Evolutionary conservation across 2,888 invertebrate species (phyloP).

Genomic region (Schrankia costaestrigalis): DNA sequence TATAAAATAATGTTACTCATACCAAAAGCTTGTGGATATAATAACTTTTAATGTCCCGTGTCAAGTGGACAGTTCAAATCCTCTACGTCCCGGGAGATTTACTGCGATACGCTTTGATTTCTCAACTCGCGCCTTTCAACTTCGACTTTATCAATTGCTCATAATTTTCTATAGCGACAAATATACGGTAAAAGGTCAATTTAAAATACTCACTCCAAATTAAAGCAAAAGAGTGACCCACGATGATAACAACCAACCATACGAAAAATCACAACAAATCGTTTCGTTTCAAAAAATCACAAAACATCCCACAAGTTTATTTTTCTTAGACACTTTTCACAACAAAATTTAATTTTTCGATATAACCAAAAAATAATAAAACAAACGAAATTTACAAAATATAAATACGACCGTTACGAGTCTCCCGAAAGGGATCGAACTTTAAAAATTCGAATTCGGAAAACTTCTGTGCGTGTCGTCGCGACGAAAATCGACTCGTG

Average conservation of each 20-base stretch:
- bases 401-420: constrained; percentile 36
- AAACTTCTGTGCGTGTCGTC: constrained; percentile 61
- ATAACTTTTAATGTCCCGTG: constrained; percentile 66
- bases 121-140: constrained; percentile 49
- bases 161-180: constrained; percentile 44
- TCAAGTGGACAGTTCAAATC: constrained; percentile 70
- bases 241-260: constrained; percentile 44
- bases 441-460: constrained; percentile 54
- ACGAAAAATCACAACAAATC: constrained; percentile 51
- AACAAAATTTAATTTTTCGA: constrained; percentile 26
- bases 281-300: constrained; percentile 50
- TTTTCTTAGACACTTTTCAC: constrained; percentile 31
- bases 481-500: constrained; percentile 75
- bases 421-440: constrained; percentile 41
- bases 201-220: constrained; percentile 62
- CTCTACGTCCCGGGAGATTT: constrained; percentile 66
- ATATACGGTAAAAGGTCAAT: constrained; percentile 11
- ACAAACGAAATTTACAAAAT: constrained; percentile 33
- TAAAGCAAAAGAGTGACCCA: constrained; percentile 40
- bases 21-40: constrained; percentile 56
- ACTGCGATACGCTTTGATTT: constrained; percentile 71
- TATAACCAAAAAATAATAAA: constrained; percentile 18
- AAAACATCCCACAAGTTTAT: constrained; percentile 69
- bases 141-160: constrained; percentile 45
- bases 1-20: constrained; percentile 55